Evolutionary conservation across 2,113 vertebrate species (phyloP), one percentile per base, ranked within the genome.

Genomic region (Malurus cyaneus): DNA sequence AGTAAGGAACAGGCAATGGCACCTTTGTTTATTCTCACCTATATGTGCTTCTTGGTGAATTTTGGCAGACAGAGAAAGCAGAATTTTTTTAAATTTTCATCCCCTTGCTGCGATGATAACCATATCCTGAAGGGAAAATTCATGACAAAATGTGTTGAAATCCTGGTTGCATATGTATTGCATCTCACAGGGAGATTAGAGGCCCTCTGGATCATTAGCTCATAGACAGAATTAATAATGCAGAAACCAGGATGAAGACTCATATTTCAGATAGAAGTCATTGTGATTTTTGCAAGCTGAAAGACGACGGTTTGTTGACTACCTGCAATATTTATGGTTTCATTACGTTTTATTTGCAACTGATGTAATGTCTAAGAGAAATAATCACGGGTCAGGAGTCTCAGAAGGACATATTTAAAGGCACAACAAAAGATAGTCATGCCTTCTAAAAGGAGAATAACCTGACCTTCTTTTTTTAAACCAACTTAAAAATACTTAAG

Each of bases 361-460:
- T 97, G 95, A 94, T 93, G 94, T 95, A 96, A 95, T 95, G 96
- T 96, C 96, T 97, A 95, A 94, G 92, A 95, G 94, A 72, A 93
- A 73, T 80, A 93, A 85, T 80, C 89, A 88, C 1, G 20, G 92
- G 89, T 94, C 89, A 94, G 36, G 79, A 95, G 89, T 78, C 94
- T 88, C 72, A 29, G 85, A 86, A 96, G 93, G 96, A 83, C 89
- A 80, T 53, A 41, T 86, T 78, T 92, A 94, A 94, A 95, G 67
- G 23, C 95, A 67, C 36, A 89, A 89, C 81, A 93, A 80, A 85
- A 96, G 54, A 90, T 67, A 76, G 85, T 95, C 87, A 88, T 92
- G 56, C 29, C 47, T 93, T 86, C 71, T 82, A 24, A 86, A 54
- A 28, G 28, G 11, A 87, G 5, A 73, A 88, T 79, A 93, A 80